phyloP scores from a whole-genome alignment of 53 echinoderm and acorn worm genomes.

The Holothuria leucospilota region DNA sequence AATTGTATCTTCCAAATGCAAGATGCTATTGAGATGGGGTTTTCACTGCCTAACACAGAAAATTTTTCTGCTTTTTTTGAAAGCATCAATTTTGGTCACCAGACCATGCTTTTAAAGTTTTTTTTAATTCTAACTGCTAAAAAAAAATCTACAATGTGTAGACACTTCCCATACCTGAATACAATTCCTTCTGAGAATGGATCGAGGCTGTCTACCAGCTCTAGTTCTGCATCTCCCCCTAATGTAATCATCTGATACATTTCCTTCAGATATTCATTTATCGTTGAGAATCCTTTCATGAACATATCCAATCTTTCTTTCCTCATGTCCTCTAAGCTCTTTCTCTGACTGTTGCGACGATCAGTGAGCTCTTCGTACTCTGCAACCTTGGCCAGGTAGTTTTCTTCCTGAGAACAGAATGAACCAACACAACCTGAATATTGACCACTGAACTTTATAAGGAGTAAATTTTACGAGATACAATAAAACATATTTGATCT shows the following conservation, averaged over 20 bases:
- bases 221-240: conserved; percentile 90
- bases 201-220: conserved; percentile 70
- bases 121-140: too few species aligned
- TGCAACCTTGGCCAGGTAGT: conserved; percentile 81
- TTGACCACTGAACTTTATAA: too few species aligned
- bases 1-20: too few species aligned
- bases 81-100: too few species aligned
- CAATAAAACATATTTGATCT: too few species aligned
- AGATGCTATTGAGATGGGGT: too few species aligned
- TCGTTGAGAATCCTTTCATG: conserved; percentile 92
- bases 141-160: too few species aligned
- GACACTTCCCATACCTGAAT: conserved; percentile 68
- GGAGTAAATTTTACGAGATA: too few species aligned
- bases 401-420: conserved; percentile 77
- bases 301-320: conserved; percentile 97
- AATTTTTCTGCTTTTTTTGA: too few species aligned
- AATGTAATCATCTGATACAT: conserved; percentile 99
- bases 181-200: conserved; percentile 97
- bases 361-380: conserved; percentile 95
- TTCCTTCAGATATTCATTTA: conserved; percentile 96
- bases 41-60: too few species aligned
- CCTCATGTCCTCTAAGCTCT: conserved; percentile 86
- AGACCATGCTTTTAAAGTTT: too few species aligned
- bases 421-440: background rate
- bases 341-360: conserved; percentile 77